Base-by-base conservation (phyloP, 1,140 invertebrate species). In the Aphis gossypii region DNA sequence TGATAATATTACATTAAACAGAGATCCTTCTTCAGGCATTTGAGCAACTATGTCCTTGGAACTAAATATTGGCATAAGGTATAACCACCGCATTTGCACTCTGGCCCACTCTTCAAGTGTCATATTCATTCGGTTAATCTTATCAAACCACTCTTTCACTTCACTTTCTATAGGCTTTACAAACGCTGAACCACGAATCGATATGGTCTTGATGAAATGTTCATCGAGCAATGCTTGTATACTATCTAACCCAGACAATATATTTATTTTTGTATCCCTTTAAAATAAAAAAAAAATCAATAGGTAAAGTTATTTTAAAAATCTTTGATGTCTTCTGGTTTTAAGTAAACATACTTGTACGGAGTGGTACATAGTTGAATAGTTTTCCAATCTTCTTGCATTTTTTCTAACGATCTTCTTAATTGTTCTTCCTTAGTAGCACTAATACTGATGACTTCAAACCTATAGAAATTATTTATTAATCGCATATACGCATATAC, bases 21-120 rank as follows among this genome's bases (percentile, higher is more conserved):
- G 95, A 23, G 96, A 95, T 20, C 97, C 98, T 95, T 99, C 98
- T 95, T 98, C 97, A 0, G 98, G 98, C 97, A 99, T 98, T 95
- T 99, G 98, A 1, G 97, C 97, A 56, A 98, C 97, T 94, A 99
- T 99, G 95, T 99, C 98, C 95, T 98, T 98, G 1, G 98, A 99
- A 6, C 97, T 98, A 95, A 99, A 99, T 94, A 99, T 98, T 1
- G 98, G 98, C 94, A 99, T 96, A 46, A 99, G 96, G 95, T 99
- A 99, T n/a, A 99, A 96, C 97, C 98, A 99, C 94, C 98, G 98
- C 68, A 97, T 96, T 95, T 98, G 97, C 25, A 97, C 98, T 95
- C 97, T 98, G 7, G 97, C 96, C 98, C 98, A 99, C 95, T 98
- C 97, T 94, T 98, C 97, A 25, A 99, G 96, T 2, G 98, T 98